Evolutionary conservation across 1,140 invertebrate species (phyloP).

Genomic region (Frieseomelitta varia): DNA sequence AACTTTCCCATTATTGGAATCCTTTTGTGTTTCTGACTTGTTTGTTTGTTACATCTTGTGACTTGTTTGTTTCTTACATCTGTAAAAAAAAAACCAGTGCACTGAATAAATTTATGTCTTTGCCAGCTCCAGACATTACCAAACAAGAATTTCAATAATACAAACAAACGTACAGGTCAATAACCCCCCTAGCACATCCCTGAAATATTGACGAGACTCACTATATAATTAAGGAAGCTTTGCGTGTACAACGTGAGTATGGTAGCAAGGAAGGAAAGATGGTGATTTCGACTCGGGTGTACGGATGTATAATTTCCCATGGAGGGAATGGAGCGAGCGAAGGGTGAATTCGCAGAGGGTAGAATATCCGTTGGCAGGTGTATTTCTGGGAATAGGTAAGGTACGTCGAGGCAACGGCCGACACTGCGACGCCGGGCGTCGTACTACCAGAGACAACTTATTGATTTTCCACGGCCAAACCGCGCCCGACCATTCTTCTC

Average conservation of each 20-base stretch:
- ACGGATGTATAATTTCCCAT: conserved; percentile 7
- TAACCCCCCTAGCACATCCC: too few species aligned
- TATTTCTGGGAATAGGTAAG: conserved; percentile 39
- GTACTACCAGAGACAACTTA: conserved; percentile 36
- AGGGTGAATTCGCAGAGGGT: conserved; percentile 8
- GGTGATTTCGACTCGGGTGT: neutral
- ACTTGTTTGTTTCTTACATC: too few species aligned
- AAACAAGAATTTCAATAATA: too few species aligned
- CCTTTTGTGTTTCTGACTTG: too few species aligned
- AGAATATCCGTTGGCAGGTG: conserved; percentile 19
- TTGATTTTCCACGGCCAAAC: conserved; percentile 47
- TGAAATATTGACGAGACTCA: too few species aligned
- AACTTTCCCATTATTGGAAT: too few species aligned
- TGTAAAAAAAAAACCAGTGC: too few species aligned
- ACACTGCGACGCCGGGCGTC: conserved; percentile 40
- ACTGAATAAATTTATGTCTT: too few species aligned
- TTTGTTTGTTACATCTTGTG: too few species aligned
- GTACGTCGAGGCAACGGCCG: conserved; percentile 38
- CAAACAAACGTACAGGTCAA: too few species aligned
- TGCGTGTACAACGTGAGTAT: neutral
- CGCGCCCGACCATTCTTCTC: conserved; percentile 5
- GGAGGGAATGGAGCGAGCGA: neutral
- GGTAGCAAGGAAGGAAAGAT: too few species aligned
- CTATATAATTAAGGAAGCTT: neutral
- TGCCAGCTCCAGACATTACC: too few species aligned